These are phyloP conservation scores for Globodera ellingtonae DNA, from an alignment of 1,140 invertebrate genomes.

Conservation along the genomic window DNA sequence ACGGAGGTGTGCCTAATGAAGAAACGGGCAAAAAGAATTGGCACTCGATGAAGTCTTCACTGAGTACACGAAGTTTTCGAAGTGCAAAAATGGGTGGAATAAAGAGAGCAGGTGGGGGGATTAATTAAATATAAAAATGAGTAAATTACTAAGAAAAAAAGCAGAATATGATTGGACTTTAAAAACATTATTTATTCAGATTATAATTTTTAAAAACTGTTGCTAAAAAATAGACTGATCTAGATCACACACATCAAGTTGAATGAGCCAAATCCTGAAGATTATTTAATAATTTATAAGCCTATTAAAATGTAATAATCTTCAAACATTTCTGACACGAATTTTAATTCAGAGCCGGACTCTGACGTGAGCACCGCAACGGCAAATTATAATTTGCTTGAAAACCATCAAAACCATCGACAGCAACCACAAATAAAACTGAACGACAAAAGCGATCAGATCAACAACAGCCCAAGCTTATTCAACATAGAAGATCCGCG, in stretches of 20 bases:
- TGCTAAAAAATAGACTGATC: too few species aligned
- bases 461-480: neutral
- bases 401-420: neutral
- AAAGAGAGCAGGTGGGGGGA: neutral
- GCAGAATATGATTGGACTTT: too few species aligned
- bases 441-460: neutral
- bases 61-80: constrained; percentile 22
- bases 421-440: neutral
- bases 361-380: neutral
- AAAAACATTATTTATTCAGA: too few species aligned
- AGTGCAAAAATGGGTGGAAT: constrained; percentile 10
- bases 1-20: constrained; percentile 9
- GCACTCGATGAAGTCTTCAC: neutral
- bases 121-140: neutral
- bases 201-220: too few species aligned
- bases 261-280: too few species aligned
- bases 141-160: neutral
- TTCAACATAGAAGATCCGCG: neutral
- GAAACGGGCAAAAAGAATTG: neutral
- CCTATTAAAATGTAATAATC: too few species aligned
- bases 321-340: too few species aligned
- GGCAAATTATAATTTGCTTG: neutral
- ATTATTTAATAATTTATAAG: too few species aligned
- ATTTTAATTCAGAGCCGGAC: neutral
- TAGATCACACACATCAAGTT: too few species aligned